Conservation (phyloP, 1,140 invertebrate species). For the Zaprionus lachaisei region DNA sequence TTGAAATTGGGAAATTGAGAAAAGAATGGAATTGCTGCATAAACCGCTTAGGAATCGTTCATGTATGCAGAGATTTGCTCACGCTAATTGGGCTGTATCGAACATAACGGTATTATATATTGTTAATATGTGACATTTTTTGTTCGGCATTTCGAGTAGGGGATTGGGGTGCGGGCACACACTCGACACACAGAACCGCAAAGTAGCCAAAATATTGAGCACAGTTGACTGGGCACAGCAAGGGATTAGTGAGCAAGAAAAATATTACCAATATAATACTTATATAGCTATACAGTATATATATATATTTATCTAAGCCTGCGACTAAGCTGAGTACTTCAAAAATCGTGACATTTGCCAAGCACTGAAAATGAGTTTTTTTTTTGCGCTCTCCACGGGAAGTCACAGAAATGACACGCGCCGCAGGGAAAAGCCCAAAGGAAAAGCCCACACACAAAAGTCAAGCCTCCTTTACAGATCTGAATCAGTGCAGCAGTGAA, state of each 20-base stretch:
- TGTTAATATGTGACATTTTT: conserved; percentile 55
- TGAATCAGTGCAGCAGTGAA: conserved; percentile 19
- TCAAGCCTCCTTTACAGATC: conserved; percentile 46
- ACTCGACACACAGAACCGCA: conserved; percentile 63
- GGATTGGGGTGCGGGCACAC: conserved; percentile 50
- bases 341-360: conserved; percentile 76
- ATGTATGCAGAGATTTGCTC: conserved; percentile 72
- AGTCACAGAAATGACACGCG: conserved; percentile 72
- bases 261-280: background rate
- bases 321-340: conserved; percentile 32
- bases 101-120: conserved; percentile 30
- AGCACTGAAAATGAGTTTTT: conserved; percentile 59
- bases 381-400: conserved; percentile 47
- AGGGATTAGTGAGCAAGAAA: background rate
- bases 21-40: background rate
- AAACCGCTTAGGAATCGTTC: conserved; percentile 75
- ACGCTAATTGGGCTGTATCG: conserved; percentile 69
- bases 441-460: conserved; percentile 36
- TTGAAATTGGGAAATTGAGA: background rate
- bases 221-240: conserved; percentile 47
- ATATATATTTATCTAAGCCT: background rate
- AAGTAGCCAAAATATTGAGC: conserved; percentile 78
- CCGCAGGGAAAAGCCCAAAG: conserved; percentile 4
- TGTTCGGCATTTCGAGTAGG: conserved; percentile 8
- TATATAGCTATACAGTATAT: background rate